phyloP scores from a whole-genome alignment of 2,888 invertebrate genomes.

The Phengaris arion region DNA sequence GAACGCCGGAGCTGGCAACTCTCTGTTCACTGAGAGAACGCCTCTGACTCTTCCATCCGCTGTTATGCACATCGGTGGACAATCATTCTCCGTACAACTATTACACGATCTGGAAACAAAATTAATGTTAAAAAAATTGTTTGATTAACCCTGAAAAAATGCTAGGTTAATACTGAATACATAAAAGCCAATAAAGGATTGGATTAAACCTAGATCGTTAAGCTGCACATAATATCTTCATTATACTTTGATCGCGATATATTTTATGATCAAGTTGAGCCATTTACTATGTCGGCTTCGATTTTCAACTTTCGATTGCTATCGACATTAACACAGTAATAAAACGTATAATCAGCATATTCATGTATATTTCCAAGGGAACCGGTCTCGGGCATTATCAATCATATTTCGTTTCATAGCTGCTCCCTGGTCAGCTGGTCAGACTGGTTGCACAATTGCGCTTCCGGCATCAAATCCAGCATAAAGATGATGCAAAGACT shows the following conservation, averaged over 20 bases:
- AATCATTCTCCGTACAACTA: slow-evolving; percentile 82
- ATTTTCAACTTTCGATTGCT: slow-evolving; percentile 6
- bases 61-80: slow-evolving; percentile 82
- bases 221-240: neutral
- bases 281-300: neutral
- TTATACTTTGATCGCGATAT: neutral
- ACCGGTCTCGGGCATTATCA: neutral
- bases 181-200: neutral
- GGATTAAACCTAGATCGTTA: neutral
- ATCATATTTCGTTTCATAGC: neutral
- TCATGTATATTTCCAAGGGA: neutral
- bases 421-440: neutral
- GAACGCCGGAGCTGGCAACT: slow-evolving; percentile 81
- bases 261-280: neutral
- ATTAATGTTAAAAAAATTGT: too few species aligned
- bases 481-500: neutral
- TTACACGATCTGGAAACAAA: slow-evolving; percentile 79
- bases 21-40: slow-evolving; percentile 83
- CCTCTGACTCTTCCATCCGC: slow-evolving; percentile 82
- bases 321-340: neutral
- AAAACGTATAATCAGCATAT: neutral
- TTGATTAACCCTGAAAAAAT: neutral
- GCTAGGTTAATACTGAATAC: neutral
- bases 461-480: slow-evolving; percentile 7
- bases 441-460: neutral